Evolutionary conservation across 2,797 vertebrate genomes (phyloP), one percentile per base, ranked within the genome.

Genomic region (Myotis findleyi): DNA sequence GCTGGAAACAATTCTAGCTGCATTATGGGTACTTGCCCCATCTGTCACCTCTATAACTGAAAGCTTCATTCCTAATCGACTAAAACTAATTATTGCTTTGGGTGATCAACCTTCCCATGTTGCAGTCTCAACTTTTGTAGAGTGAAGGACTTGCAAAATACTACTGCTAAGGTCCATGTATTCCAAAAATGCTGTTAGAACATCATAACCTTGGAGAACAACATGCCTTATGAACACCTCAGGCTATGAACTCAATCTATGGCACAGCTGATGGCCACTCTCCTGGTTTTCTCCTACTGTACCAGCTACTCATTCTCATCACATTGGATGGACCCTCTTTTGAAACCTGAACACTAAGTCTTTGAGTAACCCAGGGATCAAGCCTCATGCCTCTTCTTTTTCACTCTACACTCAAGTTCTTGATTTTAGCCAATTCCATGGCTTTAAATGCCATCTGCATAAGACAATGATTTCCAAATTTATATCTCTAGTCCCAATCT

Each of bases 81-180:
- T 64, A 30, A 95, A 93, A 72, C 49, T 33, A 89, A 68, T 89
- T 77, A 79, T 18, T 30, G 8, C 25, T 14, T 36, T 73, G 25
- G 30, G 30, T 82, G 38, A 79, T 87, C 79, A 57, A 57, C 23
- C 20, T 71, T 12, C 51, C 17, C 3, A 3, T n/a, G 36, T 59
- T 20, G 73, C 55, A 20, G 36, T 87, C 23, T 76, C 44, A 55
- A 49, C 30, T 64, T 77, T 9, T 66, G 5, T 55, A 77, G 84
- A 53, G 25, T 85, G n/a, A 5, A 69, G 21, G 11, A 41, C 23
- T 82, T 91, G 55, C 62, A 73, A 88, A 82, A 73, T 82, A 33
- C 41, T 51, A 64, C 44, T 36, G 55, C 38, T 41, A 23, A 69
- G 14, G 33, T 69, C n/a, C 27, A 86, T 89, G 25, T 2, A 5